Conservation (phyloP, 1,140 invertebrate genomes). For the Hyles vespertilio region DNA sequence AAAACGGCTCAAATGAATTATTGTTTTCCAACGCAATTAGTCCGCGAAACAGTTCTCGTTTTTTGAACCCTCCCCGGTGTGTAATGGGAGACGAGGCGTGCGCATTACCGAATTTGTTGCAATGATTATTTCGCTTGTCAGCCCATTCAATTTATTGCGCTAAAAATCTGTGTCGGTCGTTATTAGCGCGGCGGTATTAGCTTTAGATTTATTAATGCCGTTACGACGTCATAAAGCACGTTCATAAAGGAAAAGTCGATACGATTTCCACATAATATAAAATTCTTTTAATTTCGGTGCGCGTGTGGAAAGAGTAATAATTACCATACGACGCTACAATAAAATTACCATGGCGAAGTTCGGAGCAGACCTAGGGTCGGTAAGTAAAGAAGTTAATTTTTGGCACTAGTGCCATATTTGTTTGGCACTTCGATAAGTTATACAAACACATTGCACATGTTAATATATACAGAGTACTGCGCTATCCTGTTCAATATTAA, state of each 20-base stretch:
- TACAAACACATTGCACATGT: not conserved
- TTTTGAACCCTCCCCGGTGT: not conserved
- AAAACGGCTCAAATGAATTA: not conserved
- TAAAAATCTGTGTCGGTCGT: slow-evolving; percentile 4
- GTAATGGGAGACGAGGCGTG: not conserved
- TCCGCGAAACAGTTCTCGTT: not conserved
- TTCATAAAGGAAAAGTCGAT: slow-evolving; percentile 4
- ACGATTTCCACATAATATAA: not conserved
- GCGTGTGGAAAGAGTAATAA: too few relatives aligned
- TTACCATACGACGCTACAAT: too few relatives aligned
- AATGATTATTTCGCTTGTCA: slow-evolving; percentile 6
- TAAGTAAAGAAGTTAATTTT: too few relatives aligned
- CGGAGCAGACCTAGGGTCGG: too few relatives aligned
- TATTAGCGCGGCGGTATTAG: not conserved
- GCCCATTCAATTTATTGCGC: slow-evolving; percentile 5
- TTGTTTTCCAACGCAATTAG: slow-evolving; percentile 1
- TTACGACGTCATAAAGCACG: slow-evolving; percentile 6
- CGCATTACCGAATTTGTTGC: slow-evolving; percentile 3
- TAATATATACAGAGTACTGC: slow-evolving; percentile 25
- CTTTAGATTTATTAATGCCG: slow-evolving; percentile 6
- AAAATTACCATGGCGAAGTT: too few relatives aligned
- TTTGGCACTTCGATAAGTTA: too few relatives aligned
- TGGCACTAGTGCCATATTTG: too few relatives aligned
- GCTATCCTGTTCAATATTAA: slow-evolving; percentile 40
- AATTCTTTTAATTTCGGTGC: too few relatives aligned